Conservation (phyloP, 2,888 invertebrate species). For the Luffia ferchaultella region DNA sequence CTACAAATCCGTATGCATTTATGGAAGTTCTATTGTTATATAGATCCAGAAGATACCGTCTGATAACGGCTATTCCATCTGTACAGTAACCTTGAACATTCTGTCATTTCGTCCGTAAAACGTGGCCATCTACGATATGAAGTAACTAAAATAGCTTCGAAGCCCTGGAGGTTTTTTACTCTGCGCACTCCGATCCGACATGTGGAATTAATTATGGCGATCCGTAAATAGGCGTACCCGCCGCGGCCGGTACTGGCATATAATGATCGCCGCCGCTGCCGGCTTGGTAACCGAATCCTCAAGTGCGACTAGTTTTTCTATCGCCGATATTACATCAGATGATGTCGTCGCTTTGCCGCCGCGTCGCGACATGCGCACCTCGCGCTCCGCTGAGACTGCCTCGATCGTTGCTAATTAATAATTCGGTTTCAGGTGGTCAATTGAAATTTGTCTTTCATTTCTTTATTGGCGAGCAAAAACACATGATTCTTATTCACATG, state of each 20-base stretch:
- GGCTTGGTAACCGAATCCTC: conserved; percentile 17
- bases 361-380: not conserved
- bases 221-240: conserved; percentile 16
- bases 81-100: too few species aligned
- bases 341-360: conserved; percentile 8
- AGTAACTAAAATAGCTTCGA: not conserved
- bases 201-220: not conserved
- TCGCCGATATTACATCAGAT: conserved; percentile 33
- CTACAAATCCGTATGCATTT: too few species aligned
- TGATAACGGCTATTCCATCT: too few species aligned
- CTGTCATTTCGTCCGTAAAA: too few species aligned
- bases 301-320: conserved; percentile 47
- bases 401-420: not conserved
- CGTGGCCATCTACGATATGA: too few species aligned
- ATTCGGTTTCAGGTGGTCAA: too few species aligned
- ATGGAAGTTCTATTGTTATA: too few species aligned
- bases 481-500: too few species aligned
- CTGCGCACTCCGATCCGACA: not conserved
- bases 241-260: conserved; percentile 31
- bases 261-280: conserved; percentile 1
- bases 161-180: not conserved
- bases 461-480: too few species aligned
- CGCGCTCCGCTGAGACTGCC: not conserved
- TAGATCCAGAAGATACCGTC: too few species aligned
- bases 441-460: too few species aligned